phyloP scores from a whole-genome alignment of 92 coral and sea anemone genomes.

The Phenganax marumi region DNA sequence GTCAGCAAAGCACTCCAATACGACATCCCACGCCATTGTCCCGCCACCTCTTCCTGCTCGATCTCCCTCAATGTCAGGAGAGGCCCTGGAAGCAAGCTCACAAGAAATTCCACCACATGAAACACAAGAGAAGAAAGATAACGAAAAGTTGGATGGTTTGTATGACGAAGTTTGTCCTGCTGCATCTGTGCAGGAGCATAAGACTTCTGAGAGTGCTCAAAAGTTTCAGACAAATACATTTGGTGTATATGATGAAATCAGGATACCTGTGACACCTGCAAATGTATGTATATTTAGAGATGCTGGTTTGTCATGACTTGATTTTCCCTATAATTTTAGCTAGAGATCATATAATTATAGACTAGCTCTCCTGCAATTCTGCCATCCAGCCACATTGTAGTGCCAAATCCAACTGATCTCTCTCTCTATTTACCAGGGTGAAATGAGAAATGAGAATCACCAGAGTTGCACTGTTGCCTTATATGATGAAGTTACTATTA shows the following conservation, averaged over 20 bases:
- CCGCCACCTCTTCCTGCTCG: slow-evolving; percentile 19
- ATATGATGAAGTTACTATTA: not conserved
- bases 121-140: not conserved
- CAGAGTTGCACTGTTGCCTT: not conserved
- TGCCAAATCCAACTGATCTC: no score
- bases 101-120: not conserved
- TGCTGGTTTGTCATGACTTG: no score
- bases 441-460: not conserved
- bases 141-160: not conserved
- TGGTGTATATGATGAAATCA: not conserved
- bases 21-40: not conserved
- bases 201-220: not conserved
- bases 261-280: not conserved
- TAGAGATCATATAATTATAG: no score
- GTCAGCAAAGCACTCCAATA: not conserved
- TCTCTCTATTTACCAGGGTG: no score
- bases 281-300: no score
- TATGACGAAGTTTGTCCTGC: not conserved
- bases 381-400: no score
- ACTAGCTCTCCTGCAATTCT: no score
- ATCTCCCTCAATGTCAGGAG: slow-evolving; percentile 18
- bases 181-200: no score
- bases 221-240: not conserved
- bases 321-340: no score
- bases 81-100: no score